Percentiles rank a stretch among this genome's conserved stretches.
phyloP scores from a whole-genome alignment of 1,140 invertebrate genomes.

The Meloidogyne exigua region DNA sequence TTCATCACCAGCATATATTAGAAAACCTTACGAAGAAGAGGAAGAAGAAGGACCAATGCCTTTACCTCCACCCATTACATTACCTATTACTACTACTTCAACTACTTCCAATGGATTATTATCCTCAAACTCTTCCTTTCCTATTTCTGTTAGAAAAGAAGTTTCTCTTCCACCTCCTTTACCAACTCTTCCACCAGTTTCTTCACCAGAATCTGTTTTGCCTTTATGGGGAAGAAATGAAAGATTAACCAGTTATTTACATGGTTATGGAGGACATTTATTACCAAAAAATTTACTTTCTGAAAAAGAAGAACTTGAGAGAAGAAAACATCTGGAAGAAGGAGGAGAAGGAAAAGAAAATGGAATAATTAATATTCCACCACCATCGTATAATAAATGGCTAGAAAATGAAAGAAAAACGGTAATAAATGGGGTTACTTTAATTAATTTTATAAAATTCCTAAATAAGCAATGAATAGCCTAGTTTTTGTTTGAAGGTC shows the following conservation, averaged over 20 bases:
- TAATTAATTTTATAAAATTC: not conserved
- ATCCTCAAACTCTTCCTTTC: not conserved
- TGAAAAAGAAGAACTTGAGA: too few relatives aligned
- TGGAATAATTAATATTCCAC: not conserved
- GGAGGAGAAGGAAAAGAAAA: constrained; percentile 12
- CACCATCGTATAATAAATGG: not conserved
- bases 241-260: constrained; percentile 12
- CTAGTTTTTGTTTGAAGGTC: not conserved
- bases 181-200: not conserved
- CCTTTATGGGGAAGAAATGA: constrained; percentile 28
- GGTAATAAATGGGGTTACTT: not conserved
- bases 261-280: constrained; percentile 14
- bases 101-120: not conserved
- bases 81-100: not conserved
- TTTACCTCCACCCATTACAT: constrained; percentile 7
- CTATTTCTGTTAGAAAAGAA: not conserved
- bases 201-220: not conserved
- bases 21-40: not conserved
- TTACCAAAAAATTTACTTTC: not conserved
- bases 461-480: not conserved
- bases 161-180: constrained; percentile 7
- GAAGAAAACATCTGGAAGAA: not conserved
- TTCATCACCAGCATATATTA: not conserved
- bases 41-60: constrained; percentile 10
- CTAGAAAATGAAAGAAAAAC: not conserved